Percentiles rank a stretch among this genome's conserved stretches.
Evolutionary conservation across 2,113 vertebrate genomes (phyloP).

Genomic region (Gopherus flavomarginatus): DNA sequence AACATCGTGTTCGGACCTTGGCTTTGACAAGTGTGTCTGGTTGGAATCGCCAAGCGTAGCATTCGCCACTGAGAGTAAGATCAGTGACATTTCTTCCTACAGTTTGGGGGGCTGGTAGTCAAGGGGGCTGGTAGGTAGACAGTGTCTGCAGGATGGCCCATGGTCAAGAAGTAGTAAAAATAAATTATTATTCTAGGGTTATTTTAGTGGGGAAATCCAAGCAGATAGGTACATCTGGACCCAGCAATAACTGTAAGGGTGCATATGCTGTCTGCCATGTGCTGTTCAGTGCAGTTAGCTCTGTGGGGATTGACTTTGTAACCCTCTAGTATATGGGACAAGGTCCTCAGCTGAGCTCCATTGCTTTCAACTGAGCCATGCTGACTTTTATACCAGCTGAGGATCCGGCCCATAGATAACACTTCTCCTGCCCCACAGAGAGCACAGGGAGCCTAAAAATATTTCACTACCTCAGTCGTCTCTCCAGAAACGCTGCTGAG

Average conservation of each 20-base stretch:
- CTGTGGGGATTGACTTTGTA: not conserved
- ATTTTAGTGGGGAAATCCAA: not conserved
- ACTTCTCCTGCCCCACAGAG: not conserved
- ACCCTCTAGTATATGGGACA: not conserved
- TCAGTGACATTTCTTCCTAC: not conserved
- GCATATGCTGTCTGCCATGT: not conserved
- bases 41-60: not conserved
- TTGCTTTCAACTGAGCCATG: not conserved
- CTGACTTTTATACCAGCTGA: not conserved
- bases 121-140: not conserved
- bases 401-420: not conserved
- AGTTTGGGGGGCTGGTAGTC: not conserved
- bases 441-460: not conserved
- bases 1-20: not conserved
- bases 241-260: not conserved
- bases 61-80: fast-evolving
- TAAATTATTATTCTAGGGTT: not conserved
- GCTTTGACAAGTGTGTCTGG: not conserved
- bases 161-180: not conserved
- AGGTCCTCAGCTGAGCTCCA: not conserved
- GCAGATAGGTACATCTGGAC: not conserved
- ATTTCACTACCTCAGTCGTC: not conserved
- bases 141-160: not conserved
- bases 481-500: not conserved
- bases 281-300: not conserved